Conservation (phyloP, 2,888 invertebrate species). For the Apodemia zela region DNA sequence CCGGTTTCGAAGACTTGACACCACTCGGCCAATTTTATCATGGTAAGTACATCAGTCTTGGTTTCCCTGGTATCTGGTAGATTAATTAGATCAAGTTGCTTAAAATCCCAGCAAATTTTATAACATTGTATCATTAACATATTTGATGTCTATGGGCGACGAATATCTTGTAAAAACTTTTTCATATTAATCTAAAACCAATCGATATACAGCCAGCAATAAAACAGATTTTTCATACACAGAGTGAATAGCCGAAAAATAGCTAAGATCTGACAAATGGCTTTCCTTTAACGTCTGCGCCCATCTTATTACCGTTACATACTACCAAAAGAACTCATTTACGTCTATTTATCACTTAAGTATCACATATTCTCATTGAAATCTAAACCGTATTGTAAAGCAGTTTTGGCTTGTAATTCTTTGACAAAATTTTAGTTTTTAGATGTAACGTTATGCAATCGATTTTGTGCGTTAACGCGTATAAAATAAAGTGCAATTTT, state of each 20-base stretch:
- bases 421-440: conserved; percentile 38
- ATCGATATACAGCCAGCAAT: conserved; percentile 70
- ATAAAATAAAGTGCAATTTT: conserved; percentile 42
- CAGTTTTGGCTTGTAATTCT: conserved; percentile 42
- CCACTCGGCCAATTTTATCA: no score
- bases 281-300: conserved; percentile 80
- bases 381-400: conserved; percentile 37
- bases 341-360: conserved; percentile 61
- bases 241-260: conserved; percentile 74
- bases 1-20: no score
- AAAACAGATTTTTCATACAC: conserved; percentile 76
- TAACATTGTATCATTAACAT: background rate
- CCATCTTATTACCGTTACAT: conserved; percentile 80
- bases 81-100: no score
- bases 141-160: background rate
- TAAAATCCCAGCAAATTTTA: background rate
- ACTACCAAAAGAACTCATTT: conserved; percentile 79
- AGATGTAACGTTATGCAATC: conserved; percentile 33
- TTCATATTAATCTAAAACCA: conserved; percentile 38
- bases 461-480: conserved; percentile 41
- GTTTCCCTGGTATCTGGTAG: no score
- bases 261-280: conserved; percentile 78
- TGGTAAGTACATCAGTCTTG: no score
- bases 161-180: background rate
- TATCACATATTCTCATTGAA: conserved; percentile 39